A percentile compares a stretch with the other conserved stretches of the same genome.
phyloP scores from a whole-genome alignment of 2,888 invertebrate species.

The Pheosia tremula region DNA sequence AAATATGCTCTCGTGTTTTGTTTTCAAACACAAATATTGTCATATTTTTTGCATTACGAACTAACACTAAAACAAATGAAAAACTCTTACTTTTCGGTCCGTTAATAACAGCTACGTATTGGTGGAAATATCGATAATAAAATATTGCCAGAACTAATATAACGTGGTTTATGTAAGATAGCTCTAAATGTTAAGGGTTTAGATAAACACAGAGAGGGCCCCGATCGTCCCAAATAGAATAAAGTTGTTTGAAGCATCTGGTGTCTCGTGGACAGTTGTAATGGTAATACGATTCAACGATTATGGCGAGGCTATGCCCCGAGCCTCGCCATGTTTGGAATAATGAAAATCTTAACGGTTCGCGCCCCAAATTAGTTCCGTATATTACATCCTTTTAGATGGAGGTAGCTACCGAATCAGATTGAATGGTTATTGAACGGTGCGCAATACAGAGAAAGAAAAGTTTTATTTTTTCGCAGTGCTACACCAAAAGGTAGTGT shows the following conservation, averaged over 20 bases:
- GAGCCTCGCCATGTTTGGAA: slow-evolving; percentile 59
- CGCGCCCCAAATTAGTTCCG: slow-evolving; percentile 71
- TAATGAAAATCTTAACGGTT: slow-evolving; percentile 77
- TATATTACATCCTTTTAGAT: slow-evolving; percentile 48
- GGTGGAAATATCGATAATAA: background rate
- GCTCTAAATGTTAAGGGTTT: background rate
- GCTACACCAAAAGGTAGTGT: too few species aligned
- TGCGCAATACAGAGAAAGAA: too few species aligned
- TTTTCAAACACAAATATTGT: too few species aligned
- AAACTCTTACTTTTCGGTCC: too few species aligned
- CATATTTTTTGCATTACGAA: too few species aligned
- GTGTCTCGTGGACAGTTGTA: slow-evolving; percentile 77
- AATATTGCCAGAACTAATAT: background rate
- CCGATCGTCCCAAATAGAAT: slow-evolving; percentile 57
- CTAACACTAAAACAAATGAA: too few species aligned
- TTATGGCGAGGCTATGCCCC: slow-evolving; percentile 68
- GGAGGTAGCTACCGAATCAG: slow-evolving; percentile 18
- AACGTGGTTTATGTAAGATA: background rate
- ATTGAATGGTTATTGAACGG: too few species aligned
- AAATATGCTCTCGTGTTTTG: too few species aligned
- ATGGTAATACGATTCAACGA: slow-evolving; percentile 82
- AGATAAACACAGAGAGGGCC: slow-evolving; percentile 48
- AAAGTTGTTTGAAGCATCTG: slow-evolving; percentile 80
- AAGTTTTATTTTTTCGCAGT: too few species aligned
- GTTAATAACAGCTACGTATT: too few species aligned